Conservation (phyloP, 2,113 vertebrate genomes). For the Hoplias malabaricus region DNA sequence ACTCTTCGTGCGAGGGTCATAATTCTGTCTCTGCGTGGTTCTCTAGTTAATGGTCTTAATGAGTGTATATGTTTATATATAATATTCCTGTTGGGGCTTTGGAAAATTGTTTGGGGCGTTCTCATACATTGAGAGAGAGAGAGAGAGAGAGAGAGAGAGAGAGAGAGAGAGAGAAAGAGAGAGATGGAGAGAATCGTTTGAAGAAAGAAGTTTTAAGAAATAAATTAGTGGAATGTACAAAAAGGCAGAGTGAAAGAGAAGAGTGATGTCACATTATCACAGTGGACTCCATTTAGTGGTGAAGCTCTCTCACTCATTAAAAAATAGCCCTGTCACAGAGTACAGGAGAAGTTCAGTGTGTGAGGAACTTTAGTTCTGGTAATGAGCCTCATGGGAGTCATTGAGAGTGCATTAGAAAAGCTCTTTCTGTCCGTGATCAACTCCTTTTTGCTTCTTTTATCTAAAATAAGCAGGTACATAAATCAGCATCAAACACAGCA, state of each 20-base stretch:
- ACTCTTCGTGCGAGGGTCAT: neutral
- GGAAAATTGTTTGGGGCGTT: too few relatives aligned
- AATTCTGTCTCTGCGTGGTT: neutral
- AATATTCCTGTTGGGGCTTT: neutral
- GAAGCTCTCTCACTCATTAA: neutral
- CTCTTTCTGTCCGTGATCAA: neutral
- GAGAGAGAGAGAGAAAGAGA: neutral
- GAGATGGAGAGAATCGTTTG: neutral
- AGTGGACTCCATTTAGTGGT: neutral
- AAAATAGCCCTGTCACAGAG: neutral
- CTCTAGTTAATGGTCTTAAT: too few relatives aligned
- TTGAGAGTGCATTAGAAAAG: neutral
- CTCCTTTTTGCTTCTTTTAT: neutral
- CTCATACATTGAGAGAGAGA: too few relatives aligned
- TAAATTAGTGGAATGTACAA: too few relatives aligned
- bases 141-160: too few relatives aligned
- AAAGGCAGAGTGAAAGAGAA: neutral
- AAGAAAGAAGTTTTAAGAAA: neutral
- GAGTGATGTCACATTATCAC: neutral
- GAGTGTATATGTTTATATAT: neutral
- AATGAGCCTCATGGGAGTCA: neutral
- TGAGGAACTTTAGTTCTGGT: neutral
- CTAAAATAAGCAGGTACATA: neutral
- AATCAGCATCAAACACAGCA: neutral
- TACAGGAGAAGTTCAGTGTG: neutral